phyloP scores from a whole-genome alignment of 2,113 vertebrate genomes.

The Oreotrochilus melanogaster region DNA sequence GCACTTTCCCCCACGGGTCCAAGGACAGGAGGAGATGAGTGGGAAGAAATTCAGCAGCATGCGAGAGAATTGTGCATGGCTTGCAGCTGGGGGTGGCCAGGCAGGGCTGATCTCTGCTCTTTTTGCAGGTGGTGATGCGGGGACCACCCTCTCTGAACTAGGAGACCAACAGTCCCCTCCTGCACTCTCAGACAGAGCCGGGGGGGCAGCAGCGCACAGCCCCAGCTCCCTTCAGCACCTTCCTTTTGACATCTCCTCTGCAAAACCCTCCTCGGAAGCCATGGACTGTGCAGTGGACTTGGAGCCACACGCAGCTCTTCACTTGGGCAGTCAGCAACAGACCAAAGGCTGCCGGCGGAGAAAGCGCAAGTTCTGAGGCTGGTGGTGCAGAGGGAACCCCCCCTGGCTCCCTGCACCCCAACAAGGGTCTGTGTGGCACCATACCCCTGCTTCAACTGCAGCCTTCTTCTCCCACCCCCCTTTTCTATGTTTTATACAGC shows the following conservation, averaged over 20 bases:
- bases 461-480: background rate
- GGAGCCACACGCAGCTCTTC: conserved; percentile 59
- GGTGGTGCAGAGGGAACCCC: background rate
- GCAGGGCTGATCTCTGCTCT: background rate
- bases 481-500: conserved; percentile 74
- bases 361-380: conserved; percentile 74
- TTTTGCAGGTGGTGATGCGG: conserved; percentile 65
- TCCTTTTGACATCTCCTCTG: conserved; percentile 76
- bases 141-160: conserved; percentile 21
- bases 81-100: background rate
- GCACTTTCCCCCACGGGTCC: fast-evolving
- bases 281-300: conserved; percentile 81
- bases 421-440: background rate
- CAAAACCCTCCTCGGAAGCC: conserved; percentile 83
- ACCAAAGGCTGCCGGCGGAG: conserved; percentile 72
- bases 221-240: background rate
- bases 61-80: background rate
- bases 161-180: background rate
- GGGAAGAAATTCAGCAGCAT: background rate
- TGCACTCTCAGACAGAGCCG: background rate
- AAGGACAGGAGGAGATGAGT: background rate
- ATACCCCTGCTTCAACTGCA: background rate
- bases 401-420: fast-evolving
- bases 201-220: background rate
- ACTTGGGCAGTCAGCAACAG: conserved; percentile 43